Conservation (phyloP, 2,797 vertebrate genomes). For the Periophthalmus magnuspinnatus region DNA sequence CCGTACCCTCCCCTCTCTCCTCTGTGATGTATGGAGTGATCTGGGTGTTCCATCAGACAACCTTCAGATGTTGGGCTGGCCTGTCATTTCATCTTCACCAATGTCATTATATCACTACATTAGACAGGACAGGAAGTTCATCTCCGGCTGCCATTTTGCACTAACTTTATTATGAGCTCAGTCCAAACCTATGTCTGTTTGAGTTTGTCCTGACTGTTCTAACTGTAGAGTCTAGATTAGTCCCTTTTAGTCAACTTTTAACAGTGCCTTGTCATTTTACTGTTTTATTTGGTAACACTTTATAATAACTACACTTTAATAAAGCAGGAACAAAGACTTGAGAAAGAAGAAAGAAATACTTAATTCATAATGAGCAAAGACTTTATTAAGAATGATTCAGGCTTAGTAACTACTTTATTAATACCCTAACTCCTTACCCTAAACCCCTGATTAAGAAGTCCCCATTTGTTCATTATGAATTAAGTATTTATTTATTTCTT, state of each 20-base stretch:
- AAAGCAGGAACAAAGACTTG: too few relatives aligned
- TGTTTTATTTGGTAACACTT: background rate
- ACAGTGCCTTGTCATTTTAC: background rate
- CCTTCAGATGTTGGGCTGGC: constrained; percentile 53
- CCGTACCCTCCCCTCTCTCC: constrained; percentile 11
- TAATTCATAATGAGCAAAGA: too few relatives aligned
- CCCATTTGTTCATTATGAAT: too few relatives aligned
- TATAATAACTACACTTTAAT: too few relatives aligned
- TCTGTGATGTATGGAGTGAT: constrained; percentile 45
- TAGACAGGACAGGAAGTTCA: constrained; percentile 38
- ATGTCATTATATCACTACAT: constrained; percentile 53
- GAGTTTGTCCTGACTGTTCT: background rate
- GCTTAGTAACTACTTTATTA: too few relatives aligned
- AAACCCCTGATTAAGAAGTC: too few relatives aligned
- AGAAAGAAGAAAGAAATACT: too few relatives aligned
- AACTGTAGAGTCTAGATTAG: background rate
- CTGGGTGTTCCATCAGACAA: constrained; percentile 52
- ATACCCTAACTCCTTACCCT: too few relatives aligned
- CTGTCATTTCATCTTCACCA: constrained; percentile 53
- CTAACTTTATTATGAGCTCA: constrained; percentile 28
- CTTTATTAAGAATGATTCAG: too few relatives aligned
- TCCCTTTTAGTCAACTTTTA: background rate
- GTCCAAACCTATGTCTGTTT: constrained; percentile 2
- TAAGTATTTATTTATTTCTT: too few relatives aligned
- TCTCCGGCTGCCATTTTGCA: constrained; percentile 33